Evolutionary conservation across 2,888 invertebrate genomes (phyloP).

Genomic region (Gastrophysa polygoni): DNA sequence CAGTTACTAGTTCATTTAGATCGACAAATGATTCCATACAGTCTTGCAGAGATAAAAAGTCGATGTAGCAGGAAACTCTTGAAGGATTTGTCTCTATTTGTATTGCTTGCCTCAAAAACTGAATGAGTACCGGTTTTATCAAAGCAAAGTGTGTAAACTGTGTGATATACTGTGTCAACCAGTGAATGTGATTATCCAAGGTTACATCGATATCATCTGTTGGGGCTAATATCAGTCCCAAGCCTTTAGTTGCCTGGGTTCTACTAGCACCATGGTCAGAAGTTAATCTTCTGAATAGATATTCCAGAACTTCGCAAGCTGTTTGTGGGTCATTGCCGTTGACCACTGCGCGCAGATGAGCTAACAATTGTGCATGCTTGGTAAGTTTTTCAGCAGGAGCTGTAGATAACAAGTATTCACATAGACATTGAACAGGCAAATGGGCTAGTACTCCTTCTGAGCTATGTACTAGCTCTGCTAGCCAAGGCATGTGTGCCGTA

Average conservation of each 20-base stretch:
- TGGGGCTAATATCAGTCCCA: slow-evolving; percentile 52
- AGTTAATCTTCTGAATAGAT: slow-evolving; percentile 79
- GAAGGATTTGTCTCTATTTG: slow-evolving; percentile 88
- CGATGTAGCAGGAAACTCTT: slow-evolving; percentile 82
- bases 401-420: slow-evolving; percentile 87
- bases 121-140: slow-evolving; percentile 71
- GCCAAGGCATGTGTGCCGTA: slow-evolving; percentile 95
- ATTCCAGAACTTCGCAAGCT: slow-evolving; percentile 86
- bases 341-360: slow-evolving; percentile 65
- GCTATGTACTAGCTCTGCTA: slow-evolving; percentile 90
- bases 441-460: slow-evolving; percentile 86
- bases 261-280: slow-evolving; percentile 81
- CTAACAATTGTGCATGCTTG: slow-evolving; percentile 69
- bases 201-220: slow-evolving; percentile 56
- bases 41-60: slow-evolving; percentile 81
- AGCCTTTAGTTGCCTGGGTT: slow-evolving; percentile 71
- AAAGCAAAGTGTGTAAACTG: slow-evolving; percentile 79
- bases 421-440: slow-evolving; percentile 95
- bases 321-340: slow-evolving; percentile 60
- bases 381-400: slow-evolving; percentile 72
- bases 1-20: slow-evolving; percentile 72
- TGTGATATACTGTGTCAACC: slow-evolving; percentile 71
- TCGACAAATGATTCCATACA: slow-evolving; percentile 69
- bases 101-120: slow-evolving; percentile 82
- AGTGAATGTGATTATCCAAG: slow-evolving; percentile 53